These are phyloP conservation scores for Cavia aperea DNA, from an alignment of 2,113 vertebrate genomes.

Conservation along the genomic window DNA sequence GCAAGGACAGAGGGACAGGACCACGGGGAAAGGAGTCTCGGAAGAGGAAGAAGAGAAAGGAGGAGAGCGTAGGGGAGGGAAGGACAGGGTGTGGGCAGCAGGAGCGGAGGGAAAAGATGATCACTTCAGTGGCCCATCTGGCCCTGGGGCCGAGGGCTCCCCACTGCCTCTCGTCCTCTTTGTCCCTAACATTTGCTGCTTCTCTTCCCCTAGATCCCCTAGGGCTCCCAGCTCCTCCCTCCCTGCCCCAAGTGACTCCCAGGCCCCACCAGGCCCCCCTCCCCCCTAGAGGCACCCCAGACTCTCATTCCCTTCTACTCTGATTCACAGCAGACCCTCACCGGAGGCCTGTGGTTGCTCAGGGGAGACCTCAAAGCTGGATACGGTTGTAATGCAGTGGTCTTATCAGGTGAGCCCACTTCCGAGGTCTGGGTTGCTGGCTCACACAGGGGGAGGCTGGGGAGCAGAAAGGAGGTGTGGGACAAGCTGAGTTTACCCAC, in stretches of 20 bases:
- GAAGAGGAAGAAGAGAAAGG: not conserved
- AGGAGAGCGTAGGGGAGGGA: not conserved
- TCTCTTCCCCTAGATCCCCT: not conserved
- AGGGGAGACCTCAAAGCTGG: slow-evolving; percentile 28
- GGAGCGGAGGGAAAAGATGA: not conserved
- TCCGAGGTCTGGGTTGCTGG: not conserved
- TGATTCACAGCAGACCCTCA: not conserved
- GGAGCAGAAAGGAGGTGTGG: not conserved
- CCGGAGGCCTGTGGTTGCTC: slow-evolving; percentile 54
- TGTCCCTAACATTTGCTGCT: no score
- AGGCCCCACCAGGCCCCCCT: no score
- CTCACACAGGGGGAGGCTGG: fast-evolving
- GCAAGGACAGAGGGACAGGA: not conserved
- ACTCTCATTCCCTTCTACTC: not conserved
- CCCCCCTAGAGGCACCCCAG: not conserved
- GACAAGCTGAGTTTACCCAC: not conserved
- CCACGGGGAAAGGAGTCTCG: no score
- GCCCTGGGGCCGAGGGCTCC: not conserved
- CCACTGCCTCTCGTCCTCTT: not conserved
- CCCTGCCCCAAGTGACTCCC: not conserved
- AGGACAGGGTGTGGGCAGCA: not conserved
- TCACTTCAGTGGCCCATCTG: not conserved
- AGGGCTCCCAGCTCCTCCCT: not conserved
- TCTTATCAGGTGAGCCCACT: slow-evolving; percentile 71
- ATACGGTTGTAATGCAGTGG: slow-evolving; percentile 63